A percentile compares a stretch with the other conserved stretches of the same genome.
These are phyloP conservation scores for Protaetia brevitarsis DNA, from an alignment of 1,140 invertebrate species.

Conservation along the genomic window DNA sequence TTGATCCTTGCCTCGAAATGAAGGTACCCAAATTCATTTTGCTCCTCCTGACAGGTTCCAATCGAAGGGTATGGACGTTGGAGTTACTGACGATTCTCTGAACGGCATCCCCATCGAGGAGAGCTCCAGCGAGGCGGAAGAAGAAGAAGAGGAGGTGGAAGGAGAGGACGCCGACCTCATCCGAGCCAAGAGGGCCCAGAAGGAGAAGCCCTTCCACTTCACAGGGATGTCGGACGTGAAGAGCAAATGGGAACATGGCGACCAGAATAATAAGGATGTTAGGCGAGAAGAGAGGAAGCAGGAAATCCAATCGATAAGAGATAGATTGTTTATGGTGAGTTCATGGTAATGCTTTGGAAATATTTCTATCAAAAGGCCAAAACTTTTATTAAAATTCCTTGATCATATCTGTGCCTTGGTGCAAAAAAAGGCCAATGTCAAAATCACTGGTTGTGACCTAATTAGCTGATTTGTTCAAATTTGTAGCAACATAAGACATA, in stretches of 20 bases:
- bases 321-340: conserved; percentile 74
- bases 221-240: conserved; percentile 82
- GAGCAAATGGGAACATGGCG: conserved; percentile 70
- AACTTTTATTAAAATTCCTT: too few relatives aligned
- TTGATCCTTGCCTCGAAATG: too few relatives aligned
- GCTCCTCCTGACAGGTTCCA: conserved; percentile 60
- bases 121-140: conserved; percentile 65
- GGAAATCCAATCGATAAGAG: conserved; percentile 81
- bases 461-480: too few relatives aligned
- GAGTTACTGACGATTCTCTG: conserved; percentile 69
- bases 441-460: too few relatives aligned
- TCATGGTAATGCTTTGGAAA: too few relatives aligned
- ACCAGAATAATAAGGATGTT: conserved; percentile 61
- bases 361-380: too few relatives aligned
- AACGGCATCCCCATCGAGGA: conserved; percentile 66
- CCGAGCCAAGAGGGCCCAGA: conserved; percentile 49
- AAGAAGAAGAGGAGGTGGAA: conserved; percentile 47
- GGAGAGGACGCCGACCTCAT: conserved; percentile 50
- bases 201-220: conserved; percentile 75
- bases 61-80: conserved; percentile 76
- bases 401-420: too few relatives aligned
- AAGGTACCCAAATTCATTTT: not conserved
- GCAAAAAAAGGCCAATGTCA: too few relatives aligned
- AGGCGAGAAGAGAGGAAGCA: conserved; percentile 79
- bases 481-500: too few relatives aligned